Base-by-base conservation (phyloP, 2,888 invertebrate species). In the Drosophila bunnanda region DNA sequence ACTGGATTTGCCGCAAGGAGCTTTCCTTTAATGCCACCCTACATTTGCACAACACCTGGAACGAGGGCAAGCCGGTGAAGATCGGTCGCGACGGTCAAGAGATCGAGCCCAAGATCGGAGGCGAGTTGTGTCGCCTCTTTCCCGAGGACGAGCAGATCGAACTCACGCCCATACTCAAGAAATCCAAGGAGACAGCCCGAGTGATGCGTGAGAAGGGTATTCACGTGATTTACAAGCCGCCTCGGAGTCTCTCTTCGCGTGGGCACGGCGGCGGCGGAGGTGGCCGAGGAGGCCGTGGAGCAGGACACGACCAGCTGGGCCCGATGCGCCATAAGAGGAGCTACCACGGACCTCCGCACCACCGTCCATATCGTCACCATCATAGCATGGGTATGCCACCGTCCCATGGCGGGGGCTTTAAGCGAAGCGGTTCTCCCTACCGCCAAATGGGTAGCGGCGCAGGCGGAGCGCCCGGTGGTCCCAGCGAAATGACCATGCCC, bases 11-110 rank as follows among this genome's bases (percentile, higher is more conserved):
- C 91, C 95, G 98, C 88, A 97, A 97, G 89, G 99, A 99, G 91
- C 93, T 99, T 74, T 96, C 98, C 3, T 99, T 99, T 89, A 96
- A 96, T 80, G 96, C 96, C 89, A 98, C 98, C 2, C 94, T 96
- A 82, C 98, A 99, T 92, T 93, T 99, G 71, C 98, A 97, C 90
- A 99, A 99, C 93, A 96, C 98, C 7, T 99, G 98, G 98, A 99
- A 99, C 93, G 98, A 99, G 91, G 97, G 98, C 50, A 98, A 98
- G 93, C 98, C 98, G 65, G 99, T 99, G 0, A 99, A 99, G 94
- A 99, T 99, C 89, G 99, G 98, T n/a, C 94, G 99, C 75, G 99
- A 99, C 93, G 99, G 99, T 0, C 96, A 99, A 94, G 99, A 99
- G 94, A 98, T 99, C 80, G 99, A 99, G 92, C 98, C 98, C 4